Base-by-base conservation (phyloP, 2,797 vertebrate genomes). In the Toxotes lorentzi region DNA sequence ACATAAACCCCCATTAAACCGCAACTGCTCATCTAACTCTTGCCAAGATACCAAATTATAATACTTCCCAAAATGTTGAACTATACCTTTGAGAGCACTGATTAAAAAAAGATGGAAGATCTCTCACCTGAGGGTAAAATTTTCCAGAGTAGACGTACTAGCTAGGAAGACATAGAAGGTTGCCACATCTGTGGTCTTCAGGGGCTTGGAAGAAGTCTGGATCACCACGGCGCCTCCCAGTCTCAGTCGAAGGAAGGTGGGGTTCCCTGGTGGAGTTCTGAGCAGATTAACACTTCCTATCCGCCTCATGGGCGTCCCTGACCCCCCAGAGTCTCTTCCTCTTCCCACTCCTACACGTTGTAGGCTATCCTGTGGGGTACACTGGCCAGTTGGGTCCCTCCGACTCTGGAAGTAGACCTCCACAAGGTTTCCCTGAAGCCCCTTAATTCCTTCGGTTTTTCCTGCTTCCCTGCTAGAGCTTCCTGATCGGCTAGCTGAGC, bases 41-140 rank as follows among this genome's bases (percentile, higher is more conserved):
- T 9, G 5, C 3, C 32, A 50, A 40, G 27, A 60, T 51, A 34
- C 7, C 3, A 4, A 50, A 30, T 7, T 38, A 48, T 2, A 1
- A 2, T 27, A 35, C 12, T 58, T 51, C 5, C 19, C 35, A 32
- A 34, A 70, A 54, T n/a, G 21, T 23, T 14, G 16, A 54, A 51
- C 34, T 11, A 58, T n/a, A 50, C 4, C 1, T 51, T 63, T 8
- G 17, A 59, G 34, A 60, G 4, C 7, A 61, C 4, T 21, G 32
- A 38, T 41, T 8, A 10, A 7, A 47, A 66, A 72, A 30, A 67
- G 11, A 38, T 2, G 40, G 4, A 59, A 38, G 32, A 38, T 60
- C 1, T 69, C 96, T 96, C 90, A 99, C 98, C 97, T 96, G 70
- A 99, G 89, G 0, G 96, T 98, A 91, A 99, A 99, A 53, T 63